phyloP scores from a whole-genome alignment of 2,888 invertebrate genomes.

The Trachelus troglodyta region DNA sequence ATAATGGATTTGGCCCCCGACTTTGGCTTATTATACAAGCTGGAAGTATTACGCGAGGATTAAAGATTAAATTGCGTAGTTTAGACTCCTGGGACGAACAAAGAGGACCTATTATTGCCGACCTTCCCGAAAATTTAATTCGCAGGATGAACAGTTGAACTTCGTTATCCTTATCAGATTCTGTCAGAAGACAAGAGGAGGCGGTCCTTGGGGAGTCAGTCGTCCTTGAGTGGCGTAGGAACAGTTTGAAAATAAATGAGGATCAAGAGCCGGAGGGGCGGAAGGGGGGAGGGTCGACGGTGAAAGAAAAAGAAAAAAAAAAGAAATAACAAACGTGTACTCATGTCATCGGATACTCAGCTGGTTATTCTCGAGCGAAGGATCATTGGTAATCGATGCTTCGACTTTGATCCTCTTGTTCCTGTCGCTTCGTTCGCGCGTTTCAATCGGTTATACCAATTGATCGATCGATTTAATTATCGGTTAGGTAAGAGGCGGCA shows the following conservation, averaged over 20 bases:
- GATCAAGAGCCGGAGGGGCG: neutral
- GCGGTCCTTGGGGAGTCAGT: neutral
- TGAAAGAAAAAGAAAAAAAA: too few species aligned
- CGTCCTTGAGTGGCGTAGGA: neutral
- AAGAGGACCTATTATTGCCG: neutral
- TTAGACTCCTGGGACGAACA: neutral
- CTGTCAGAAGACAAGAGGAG: neutral
- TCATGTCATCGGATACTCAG: too few species aligned
- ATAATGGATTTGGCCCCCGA: conserved; percentile 4
- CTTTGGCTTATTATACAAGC: neutral
- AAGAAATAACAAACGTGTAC: too few species aligned
- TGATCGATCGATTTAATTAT: conserved; percentile 25
- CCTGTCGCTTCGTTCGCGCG: neutral
- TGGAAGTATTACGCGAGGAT: neutral
- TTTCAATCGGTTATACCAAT: neutral
- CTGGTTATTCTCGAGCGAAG: neutral
- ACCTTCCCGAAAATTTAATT: neutral
- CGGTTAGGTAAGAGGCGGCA: conserved; percentile 14
- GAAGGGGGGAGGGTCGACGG: too few species aligned
- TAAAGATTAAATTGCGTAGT: neutral
- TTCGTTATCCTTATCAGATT: neutral
- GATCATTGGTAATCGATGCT: neutral
- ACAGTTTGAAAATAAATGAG: neutral
- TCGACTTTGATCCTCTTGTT: neutral
- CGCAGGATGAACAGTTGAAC: neutral